Percentiles rank a stretch among this genome's conserved stretches.
These are phyloP conservation scores for Gymnoscopelus microlampas DNA, from an alignment of 2,797 vertebrate species.

Conservation along the genomic window DNA sequence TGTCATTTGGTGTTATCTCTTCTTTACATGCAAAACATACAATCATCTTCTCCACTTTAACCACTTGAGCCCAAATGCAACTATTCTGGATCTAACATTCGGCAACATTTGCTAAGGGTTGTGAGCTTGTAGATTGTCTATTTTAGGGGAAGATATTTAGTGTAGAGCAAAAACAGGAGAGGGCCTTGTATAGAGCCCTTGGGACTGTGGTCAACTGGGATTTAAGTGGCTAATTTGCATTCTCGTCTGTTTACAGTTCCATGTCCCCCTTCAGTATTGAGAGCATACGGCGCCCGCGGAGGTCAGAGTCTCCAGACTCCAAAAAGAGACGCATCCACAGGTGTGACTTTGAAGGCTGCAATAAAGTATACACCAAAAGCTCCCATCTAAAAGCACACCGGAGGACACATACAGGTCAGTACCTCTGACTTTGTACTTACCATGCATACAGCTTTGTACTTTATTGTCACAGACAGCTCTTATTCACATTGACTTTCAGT, in stretches of 20 bases:
- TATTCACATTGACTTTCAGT: no score
- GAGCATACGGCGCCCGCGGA: slow-evolving; percentile 94
- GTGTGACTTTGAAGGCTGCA: slow-evolving; percentile 99
- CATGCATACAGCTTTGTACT: background rate
- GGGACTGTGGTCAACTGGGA: no score
- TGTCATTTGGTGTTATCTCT: no score
- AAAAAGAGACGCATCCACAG: slow-evolving; percentile 98
- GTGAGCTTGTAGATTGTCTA: no score
- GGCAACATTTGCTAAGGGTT: no score
- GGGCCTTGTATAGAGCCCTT: no score
- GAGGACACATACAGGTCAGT: slow-evolving; percentile 95
- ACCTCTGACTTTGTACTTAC: background rate
- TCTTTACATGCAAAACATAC: no score
- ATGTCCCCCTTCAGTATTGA: slow-evolving; percentile 99
- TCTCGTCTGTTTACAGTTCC: slow-evolving; percentile 83
- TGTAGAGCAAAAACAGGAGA: no score
- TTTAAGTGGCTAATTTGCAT: background rate
- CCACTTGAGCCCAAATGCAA: no score
- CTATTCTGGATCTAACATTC: no score
- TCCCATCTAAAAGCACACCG: slow-evolving; percentile 98
- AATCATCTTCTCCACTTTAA: no score
- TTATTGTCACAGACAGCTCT: background rate
- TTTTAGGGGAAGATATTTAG: no score
- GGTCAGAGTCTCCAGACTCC: slow-evolving; percentile 97
- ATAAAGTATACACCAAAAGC: slow-evolving; percentile 99